Base-by-base conservation (phyloP, 2,797 vertebrate genomes). In the Nyctalus aviator region DNA sequence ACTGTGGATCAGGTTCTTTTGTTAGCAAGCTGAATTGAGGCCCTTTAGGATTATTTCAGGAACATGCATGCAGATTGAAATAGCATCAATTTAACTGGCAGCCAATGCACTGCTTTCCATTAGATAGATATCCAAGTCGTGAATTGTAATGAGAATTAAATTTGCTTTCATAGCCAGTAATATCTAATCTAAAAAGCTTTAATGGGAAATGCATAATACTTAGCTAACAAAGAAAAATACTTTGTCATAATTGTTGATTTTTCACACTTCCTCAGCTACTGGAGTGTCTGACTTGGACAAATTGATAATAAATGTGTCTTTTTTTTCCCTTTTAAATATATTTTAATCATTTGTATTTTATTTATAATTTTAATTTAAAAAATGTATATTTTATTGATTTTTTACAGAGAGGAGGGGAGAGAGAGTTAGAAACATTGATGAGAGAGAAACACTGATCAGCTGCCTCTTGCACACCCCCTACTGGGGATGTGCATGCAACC, bases 131-230 rank as follows among this genome's bases (percentile, higher is more conserved):
- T 55, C 73, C 78, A 32, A 90, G 85, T 87, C 85, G 95, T 57
- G 17, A 97, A 97, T 73, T 91, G 27, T 27, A 95, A 95, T 78
- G 44, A 97, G 94, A 91, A 93, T 86, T 92, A 88, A 92, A 95
- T 94, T 91, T 97, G 71, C 71, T 94, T 95, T 95, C 92, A 91
- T 35, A 90, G 35, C 20, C 27, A 88, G n/a, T 50, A 64, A 79
- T 84, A 84, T 89, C 69, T 96, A 81, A 90, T 73, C 35, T 92
- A 93, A 97, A 97, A 96, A 92, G 32, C 37, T 93, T 15, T 91
- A 88, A 81, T 77, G 44, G 25, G 32, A 92, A 95, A 91, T 84
- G 15, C 17, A 95, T 77, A 95, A 94, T 77, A 64, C 46, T 13
- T 85, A 23, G 9, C 69, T 55, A 83, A 5, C 92, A 83, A 90